phyloP scores from a whole-genome alignment of 2,113 vertebrate species.

The Phaethornis superciliosus region DNA sequence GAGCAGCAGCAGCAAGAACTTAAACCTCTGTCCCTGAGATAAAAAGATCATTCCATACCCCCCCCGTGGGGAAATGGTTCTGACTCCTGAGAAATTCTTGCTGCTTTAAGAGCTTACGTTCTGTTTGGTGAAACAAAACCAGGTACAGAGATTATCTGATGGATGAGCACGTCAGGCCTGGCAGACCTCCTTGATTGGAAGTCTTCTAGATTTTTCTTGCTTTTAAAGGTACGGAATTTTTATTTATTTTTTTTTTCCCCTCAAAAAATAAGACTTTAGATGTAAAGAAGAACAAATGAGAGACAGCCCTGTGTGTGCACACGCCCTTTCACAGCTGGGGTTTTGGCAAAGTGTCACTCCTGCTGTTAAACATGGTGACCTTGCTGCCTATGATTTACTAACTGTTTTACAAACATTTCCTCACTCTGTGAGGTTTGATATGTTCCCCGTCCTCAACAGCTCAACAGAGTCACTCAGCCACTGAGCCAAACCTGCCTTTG shows the following conservation, averaged over 20 bases:
- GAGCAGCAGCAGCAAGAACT: background rate
- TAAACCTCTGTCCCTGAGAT: background rate
- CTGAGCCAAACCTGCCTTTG: slow-evolving; percentile 88
- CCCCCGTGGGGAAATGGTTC: background rate
- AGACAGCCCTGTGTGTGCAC: slow-evolving; percentile 50
- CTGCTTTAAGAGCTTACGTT: background rate
- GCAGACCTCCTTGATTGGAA: fast-evolving
- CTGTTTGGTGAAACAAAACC: background rate
- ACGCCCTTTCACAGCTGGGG: slow-evolving; percentile 89
- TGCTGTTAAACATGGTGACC: slow-evolving; percentile 82
- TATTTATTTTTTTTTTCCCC: background rate
- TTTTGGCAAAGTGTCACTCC: slow-evolving; percentile 81
- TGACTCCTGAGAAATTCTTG: background rate
- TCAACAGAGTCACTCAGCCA: slow-evolving; percentile 62
- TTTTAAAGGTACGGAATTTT: background rate
- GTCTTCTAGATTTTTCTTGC: background rate
- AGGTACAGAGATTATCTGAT: background rate
- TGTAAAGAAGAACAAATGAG: background rate
- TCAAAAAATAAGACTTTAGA: background rate
- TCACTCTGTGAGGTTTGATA: slow-evolving; percentile 82
- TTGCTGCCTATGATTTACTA: slow-evolving; percentile 84
- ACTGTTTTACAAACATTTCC: slow-evolving; percentile 88
- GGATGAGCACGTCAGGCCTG: background rate
- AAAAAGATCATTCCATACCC: background rate
- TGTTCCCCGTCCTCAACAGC: slow-evolving; percentile 74